Evolutionary conservation across 2,888 invertebrate species (phyloP), one percentile per base, ranked within the genome.

Genomic region (Apoderus coryli): DNA sequence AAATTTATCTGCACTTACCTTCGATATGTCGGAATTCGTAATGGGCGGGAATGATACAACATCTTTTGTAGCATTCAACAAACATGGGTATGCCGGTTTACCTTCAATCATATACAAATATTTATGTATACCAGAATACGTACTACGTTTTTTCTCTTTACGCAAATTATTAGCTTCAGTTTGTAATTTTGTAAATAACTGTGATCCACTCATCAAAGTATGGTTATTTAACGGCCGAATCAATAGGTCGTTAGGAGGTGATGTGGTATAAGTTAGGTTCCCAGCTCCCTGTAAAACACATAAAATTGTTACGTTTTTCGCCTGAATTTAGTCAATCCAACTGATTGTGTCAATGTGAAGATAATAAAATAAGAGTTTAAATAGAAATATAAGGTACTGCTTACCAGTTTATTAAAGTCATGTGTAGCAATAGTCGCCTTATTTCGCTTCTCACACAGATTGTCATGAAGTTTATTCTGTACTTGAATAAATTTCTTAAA

Each of bases 41-140:
- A 88, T 78, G 0, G 88, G 86, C 7, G 86, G 85, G 50, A 88
- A 78, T 22, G 85, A 85, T 45, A 88, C 76, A 2, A 82, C 77
- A 36, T 63, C 65, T 2, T 67, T 66, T 7, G 62, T 60, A 4
- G 65, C 58, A 49, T 81, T 77, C 39, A 71, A 45, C 22, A 86
- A 52, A 46, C 78, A 84, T 0, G 85, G 78, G 53, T 76, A 85
- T 22, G 68, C 53, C 0, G 69, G 59, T 50, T 80, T 76, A 22
- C 77, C 79, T 53, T 81, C 77, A 37, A 88, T 55, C 12, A 86
- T 54, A 49, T 82, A 76, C 36, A 88, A 56, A 56, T 79, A 86
- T 70, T 79, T 82, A 50, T 86, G 80, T 39, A 86, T 73, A 3
- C 86, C 85, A 2, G 82, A 77, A 51, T 78, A 75, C 1, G 75